Evolutionary conservation across 92 coral and sea anemone species (phyloP), one percentile per base, ranked within the genome.

Genomic region (Virgularia gustaviana): DNA sequence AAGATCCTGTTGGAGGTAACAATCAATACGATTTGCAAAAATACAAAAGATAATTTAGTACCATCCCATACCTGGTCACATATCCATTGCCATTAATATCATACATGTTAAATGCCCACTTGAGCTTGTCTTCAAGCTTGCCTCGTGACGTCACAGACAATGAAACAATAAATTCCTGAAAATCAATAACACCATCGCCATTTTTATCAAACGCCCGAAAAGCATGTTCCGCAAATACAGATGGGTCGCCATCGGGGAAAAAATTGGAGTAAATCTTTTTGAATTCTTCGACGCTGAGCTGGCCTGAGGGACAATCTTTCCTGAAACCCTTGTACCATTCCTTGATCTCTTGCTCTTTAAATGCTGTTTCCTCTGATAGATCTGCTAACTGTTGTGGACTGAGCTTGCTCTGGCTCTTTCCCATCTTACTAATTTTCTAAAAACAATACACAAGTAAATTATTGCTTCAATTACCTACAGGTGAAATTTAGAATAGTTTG

Each of bases 271-370:
- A 92, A 87, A 92, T 92, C 28, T 77, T 65, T 55, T 86, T 85
- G 36, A 92, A 89, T 39, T 92, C 92, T 43, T 86, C 79, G 10
- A 78, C 56, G 2, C 86, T 83, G 6, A 92, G 90, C 13, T 57
- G 47, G 0, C 98, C 98, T 8, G 44, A 65, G 0, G 98, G 98
- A 35, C 98, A 92, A 30, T 90, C 90, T 70, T 92, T 92, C 90
- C 85, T 86, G 57, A 89, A 92, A 10, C 92, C 96, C 28, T 82
- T 83, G 80, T 84, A 89, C 98, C 98, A 92, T n/a, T 85, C 92
- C 33, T 89, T 75, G 49, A 92, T 92, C 68, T 92, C 98, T 15
- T 73, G 47, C 28, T 84, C 81, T 1, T 85, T 66, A 56, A 92
- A 92, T 49, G 80, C 92, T 2, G 98, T 92, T 43, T 87, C 55